These are phyloP conservation scores for Drosophila ficusphila DNA, from an alignment of 1,140 invertebrate genomes.

Conservation along the genomic window DNA sequence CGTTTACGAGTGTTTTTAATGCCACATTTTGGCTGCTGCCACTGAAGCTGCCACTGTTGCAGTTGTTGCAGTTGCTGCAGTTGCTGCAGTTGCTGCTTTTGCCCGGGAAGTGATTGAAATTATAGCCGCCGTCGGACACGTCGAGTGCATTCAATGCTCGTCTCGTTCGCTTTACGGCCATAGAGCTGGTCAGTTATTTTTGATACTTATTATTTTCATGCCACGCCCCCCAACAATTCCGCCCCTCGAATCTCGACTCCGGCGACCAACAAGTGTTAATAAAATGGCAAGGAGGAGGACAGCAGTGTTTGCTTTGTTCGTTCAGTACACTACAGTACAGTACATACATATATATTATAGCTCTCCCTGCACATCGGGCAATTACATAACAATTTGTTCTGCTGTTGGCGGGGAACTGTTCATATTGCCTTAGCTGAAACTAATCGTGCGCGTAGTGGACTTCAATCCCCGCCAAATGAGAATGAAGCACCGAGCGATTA, in stretches of 20 bases:
- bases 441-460: slow-evolving; percentile 31
- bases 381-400: slow-evolving; percentile 57
- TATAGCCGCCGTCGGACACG: slow-evolving; percentile 48
- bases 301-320: slow-evolving; percentile 9
- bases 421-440: slow-evolving; percentile 22
- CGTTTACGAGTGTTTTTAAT: slow-evolving; percentile 73
- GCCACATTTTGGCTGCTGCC: slow-evolving; percentile 53
- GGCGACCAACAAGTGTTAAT: slow-evolving; percentile 54
- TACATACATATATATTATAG: slow-evolving; percentile 1
- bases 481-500: slow-evolving; percentile 22
- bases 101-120: slow-evolving; percentile 68
- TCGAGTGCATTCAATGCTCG: slow-evolving; percentile 63
- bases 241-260: too few species aligned
- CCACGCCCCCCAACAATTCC: slow-evolving; percentile 15
- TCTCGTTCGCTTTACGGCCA: slow-evolving; percentile 38
- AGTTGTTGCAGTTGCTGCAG: not conserved
- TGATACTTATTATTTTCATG: slow-evolving; percentile 69
- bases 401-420: slow-evolving; percentile 3
- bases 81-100: slow-evolving; percentile 25
- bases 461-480: slow-evolving; percentile 18
- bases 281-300: slow-evolving; percentile 26
- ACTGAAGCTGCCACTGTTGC: not conserved
- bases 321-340: slow-evolving; percentile 7
- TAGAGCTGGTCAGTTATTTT: slow-evolving; percentile 64
- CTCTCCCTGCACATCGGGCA: slow-evolving; percentile 33